Evolutionary conservation across 2,113 vertebrate species (phyloP), one percentile per base, ranked within the genome.

Genomic region (Pandion haliaetus): DNA sequence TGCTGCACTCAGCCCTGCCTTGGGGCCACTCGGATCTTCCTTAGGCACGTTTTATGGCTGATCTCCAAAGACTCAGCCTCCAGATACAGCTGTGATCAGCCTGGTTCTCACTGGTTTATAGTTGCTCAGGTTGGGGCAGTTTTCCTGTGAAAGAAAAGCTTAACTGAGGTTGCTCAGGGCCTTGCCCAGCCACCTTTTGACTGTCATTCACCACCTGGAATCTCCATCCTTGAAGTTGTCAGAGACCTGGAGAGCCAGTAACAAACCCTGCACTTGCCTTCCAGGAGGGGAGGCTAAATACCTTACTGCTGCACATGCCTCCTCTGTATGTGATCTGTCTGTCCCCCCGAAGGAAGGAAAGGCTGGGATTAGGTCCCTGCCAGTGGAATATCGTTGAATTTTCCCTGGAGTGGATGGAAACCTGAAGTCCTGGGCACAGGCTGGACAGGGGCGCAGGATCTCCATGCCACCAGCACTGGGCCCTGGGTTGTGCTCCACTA

Each of bases 301-400:
- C 8, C 2, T 59, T 65, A 40, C 36, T 58, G 31, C 38, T 66
- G 69, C 59, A 11, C 5, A 0, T 47, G 44, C 26, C 28, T 38
- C 34, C 50, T 77, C 24, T 1, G 0, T 16, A 36, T 2, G 1
- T 32, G 14, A 29, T 44, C 24, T n/a, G 2, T 45, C 47, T 67
- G 36, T 77, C 25, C 12, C 14, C 8, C 10, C 12, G 38, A 15
- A 78, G 40, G 38, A 72, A 42, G 32, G 29, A 49, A 21, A 86
- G 59, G 34, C 26, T 80, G 54, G 49, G 61, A 58, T 72, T 47
- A 45, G 38, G 38, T 79, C 72, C 67, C 32, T 82, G n/a, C 23
- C 26, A 5, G 26, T 40, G 57, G 70, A 90, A 42, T 26, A 28
- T 8, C 4, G 0, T 12, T 40, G 14, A 9, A 2, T 42, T 78